Conservation (phyloP, 2,113 vertebrate genomes). For the Vulpes ferrilata region DNA sequence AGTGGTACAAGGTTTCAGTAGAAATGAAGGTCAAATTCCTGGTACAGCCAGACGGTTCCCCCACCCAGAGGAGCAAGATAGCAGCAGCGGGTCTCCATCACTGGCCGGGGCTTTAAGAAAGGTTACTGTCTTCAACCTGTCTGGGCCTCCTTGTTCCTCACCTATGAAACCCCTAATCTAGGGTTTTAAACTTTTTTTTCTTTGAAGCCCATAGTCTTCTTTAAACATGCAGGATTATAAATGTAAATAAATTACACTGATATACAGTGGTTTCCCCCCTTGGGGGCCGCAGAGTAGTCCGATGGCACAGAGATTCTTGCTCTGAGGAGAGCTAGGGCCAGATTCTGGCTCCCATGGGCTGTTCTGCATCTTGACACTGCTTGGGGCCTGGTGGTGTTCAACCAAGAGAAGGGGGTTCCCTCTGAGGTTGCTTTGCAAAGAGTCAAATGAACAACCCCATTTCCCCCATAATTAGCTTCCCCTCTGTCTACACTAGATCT, state of each 20-base stretch:
- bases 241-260: neutral
- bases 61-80: neutral
- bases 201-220: neutral
- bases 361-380: neutral
- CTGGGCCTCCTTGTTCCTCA: neutral
- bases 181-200: neutral
- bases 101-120: neutral
- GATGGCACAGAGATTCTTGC: too few relatives aligned
- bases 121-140: neutral
- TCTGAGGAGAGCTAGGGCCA: neutral
- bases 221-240: neutral
- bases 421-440: neutral
- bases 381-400: neutral
- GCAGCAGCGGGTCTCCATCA: neutral
- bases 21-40: neutral
- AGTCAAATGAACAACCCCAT: neutral
- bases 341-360: neutral
- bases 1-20: neutral
- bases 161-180: neutral
- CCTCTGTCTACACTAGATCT: neutral
- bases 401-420: neutral
- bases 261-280: too few relatives aligned
- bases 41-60: neutral
- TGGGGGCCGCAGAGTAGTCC: neutral
- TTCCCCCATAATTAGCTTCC: neutral